phyloP scores from a whole-genome alignment of 2,888 invertebrate species.

The Amphiduros pacificus region DNA sequence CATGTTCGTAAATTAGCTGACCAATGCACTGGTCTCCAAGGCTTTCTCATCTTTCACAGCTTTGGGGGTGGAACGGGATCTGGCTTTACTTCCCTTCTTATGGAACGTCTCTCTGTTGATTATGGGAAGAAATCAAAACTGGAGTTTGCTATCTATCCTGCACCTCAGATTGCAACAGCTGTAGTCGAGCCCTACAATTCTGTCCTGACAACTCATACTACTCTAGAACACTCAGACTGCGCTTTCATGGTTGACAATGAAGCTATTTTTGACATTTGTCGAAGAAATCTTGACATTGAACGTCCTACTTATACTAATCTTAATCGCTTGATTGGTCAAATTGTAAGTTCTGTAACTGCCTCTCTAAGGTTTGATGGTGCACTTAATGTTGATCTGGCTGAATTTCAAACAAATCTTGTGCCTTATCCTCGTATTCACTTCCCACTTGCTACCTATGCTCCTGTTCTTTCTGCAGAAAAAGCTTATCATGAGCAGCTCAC shows the following conservation, averaged over 20 bases:
- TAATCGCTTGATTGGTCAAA: constrained; percentile 67
- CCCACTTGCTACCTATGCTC: neutral
- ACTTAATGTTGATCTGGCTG: neutral
- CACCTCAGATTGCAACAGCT: constrained; percentile 47
- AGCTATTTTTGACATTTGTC: constrained; percentile 73
- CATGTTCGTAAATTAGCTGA: constrained; percentile 72
- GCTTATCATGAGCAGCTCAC: constrained; percentile 1
- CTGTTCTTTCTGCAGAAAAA: constrained; percentile 54
- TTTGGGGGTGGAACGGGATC: constrained; percentile 63
- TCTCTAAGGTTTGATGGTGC: constrained; percentile 2
- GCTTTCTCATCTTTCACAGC: constrained; percentile 87
- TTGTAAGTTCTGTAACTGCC: neutral
- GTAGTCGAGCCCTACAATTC: constrained; percentile 54
- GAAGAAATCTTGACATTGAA: constrained; percentile 79
- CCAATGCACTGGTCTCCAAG: constrained; percentile 76
- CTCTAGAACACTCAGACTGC: constrained; percentile 52
- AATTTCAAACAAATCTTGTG: neutral
- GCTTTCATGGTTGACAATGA: constrained; percentile 60
- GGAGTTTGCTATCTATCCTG: constrained; percentile 51
- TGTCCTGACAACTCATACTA: constrained; percentile 50
- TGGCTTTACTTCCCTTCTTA: constrained; percentile 70
- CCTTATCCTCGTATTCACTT: constrained; percentile 2
- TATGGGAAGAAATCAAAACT: constrained; percentile 63
- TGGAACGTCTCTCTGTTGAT: constrained; percentile 68
- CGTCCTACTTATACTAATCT: constrained; percentile 83